Evolutionary conservation across 2,888 invertebrate species (phyloP).

Genomic region (Drosophila cognata): DNA sequence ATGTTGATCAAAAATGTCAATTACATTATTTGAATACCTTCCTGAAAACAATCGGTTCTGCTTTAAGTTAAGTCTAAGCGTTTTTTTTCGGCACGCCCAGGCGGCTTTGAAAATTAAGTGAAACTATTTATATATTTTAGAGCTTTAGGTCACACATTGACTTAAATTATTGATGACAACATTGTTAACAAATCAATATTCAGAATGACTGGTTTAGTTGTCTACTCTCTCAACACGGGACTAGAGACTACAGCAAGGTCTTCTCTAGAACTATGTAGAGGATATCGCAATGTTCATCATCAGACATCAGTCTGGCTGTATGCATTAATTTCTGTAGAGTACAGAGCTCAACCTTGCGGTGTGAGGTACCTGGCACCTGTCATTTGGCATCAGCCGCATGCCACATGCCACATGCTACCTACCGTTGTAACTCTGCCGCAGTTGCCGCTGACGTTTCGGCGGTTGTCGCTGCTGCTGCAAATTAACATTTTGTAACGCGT

Average conservation of each 20-base stretch:
- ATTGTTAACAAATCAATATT: background rate
- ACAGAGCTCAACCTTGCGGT: slow-evolving; percentile 47
- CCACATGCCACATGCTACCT: slow-evolving; percentile 4
- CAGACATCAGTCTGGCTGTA: slow-evolving; percentile 4
- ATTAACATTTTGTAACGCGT: slow-evolving; percentile 78
- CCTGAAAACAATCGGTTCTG: background rate
- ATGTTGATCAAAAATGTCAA: background rate
- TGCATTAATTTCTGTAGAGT: slow-evolving; percentile 43
- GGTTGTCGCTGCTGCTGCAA: slow-evolving; percentile 56
- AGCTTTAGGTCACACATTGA: background rate
- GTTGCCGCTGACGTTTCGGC: slow-evolving; percentile 40
- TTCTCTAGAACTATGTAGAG: background rate
- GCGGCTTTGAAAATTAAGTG: background rate
- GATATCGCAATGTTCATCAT: slow-evolving; percentile 26
- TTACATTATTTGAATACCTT: background rate
- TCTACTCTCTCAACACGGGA: background rate
- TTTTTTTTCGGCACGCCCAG: background rate
- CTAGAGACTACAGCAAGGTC: background rate
- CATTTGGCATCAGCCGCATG: slow-evolving; percentile 26
- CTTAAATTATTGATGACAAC: background rate
- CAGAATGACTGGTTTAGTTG: background rate
- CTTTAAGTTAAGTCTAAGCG: background rate
- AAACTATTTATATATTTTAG: background rate
- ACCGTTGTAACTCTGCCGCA: slow-evolving; percentile 3
- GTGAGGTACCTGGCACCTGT: slow-evolving; percentile 30